Conservation (phyloP, 2,113 vertebrate genomes). For the Dissostichus mawsoni region DNA sequence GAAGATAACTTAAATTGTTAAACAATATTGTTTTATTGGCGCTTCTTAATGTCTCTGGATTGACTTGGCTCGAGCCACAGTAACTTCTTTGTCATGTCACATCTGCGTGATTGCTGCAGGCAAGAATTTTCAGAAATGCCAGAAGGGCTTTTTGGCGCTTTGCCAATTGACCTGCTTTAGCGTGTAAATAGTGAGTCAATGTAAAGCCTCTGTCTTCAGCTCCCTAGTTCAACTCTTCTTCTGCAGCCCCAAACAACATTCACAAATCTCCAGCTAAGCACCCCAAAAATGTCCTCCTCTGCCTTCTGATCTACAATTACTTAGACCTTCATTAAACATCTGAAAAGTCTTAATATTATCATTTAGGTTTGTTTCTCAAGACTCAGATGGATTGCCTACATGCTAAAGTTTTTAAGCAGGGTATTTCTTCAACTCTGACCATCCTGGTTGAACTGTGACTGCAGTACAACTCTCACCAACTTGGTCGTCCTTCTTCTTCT, state of each 20-base stretch:
- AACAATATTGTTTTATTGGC: not conserved
- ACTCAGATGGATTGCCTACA: not conserved
- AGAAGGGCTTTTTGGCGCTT: not conserved
- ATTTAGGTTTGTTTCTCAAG: not conserved
- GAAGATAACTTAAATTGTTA: too few species aligned
- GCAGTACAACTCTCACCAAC: constrained; percentile 52
- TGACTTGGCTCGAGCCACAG: not conserved
- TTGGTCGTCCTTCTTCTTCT: constrained; percentile 53
- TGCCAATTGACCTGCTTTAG: constrained; percentile 2
- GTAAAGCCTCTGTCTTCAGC: not conserved
- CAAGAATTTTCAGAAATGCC: constrained; percentile 4
- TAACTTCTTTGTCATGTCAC: not conserved
- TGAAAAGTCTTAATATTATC: not conserved
- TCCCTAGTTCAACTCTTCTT: not conserved
- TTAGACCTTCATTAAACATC: not conserved
- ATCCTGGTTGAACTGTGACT: not conserved
- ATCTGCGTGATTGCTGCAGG: not conserved
- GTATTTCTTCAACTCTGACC: not conserved
- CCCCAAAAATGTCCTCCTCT: not conserved
- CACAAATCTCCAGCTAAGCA: not conserved
- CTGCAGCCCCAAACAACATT: not conserved
- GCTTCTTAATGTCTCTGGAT: not conserved
- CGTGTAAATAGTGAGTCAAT: not conserved
- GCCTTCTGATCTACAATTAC: not conserved
- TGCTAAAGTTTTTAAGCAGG: not conserved